These are phyloP conservation scores for Dynastes tityus DNA, from an alignment of 2,888 invertebrate species.

Conservation along the genomic window DNA sequence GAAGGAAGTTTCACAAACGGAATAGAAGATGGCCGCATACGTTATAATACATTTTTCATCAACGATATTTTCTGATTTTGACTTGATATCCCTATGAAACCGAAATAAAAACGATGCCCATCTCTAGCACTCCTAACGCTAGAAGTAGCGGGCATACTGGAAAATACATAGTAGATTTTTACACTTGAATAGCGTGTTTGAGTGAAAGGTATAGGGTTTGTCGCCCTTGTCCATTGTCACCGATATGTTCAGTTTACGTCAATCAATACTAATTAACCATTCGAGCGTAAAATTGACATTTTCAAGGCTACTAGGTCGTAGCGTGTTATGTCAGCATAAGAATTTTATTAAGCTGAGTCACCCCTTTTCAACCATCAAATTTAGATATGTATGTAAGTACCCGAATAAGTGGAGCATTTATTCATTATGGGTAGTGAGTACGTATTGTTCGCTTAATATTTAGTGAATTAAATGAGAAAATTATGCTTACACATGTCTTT, in stretches of 20 bases:
- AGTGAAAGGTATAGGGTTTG: slow-evolving; percentile 14
- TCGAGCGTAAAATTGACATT: slow-evolving; percentile 36
- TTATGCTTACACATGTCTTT: no score
- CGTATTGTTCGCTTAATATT: no score
- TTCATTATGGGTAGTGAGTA: no score
- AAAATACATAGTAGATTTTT: not conserved
- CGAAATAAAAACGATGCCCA: no score
- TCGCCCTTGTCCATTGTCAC: slow-evolving; percentile 21
- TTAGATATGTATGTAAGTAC: not conserved
- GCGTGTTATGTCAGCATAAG: not conserved
- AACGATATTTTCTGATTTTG: no score
- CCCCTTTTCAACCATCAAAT: not conserved
- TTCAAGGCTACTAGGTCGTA: slow-evolving; percentile 33
- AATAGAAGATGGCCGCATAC: no score
- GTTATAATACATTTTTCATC: no score
- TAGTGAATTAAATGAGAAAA: no score
- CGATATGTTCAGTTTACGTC: slow-evolving; percentile 5
- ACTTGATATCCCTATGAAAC: no score
- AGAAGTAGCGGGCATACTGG: not conserved
- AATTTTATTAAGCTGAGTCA: not conserved
- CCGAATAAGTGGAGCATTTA: no score
- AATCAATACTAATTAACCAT: slow-evolving; percentile 36
- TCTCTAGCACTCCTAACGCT: no score
- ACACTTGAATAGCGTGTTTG: slow-evolving; percentile 10
- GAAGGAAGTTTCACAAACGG: no score